Evolutionary conservation across 2,113 vertebrate genomes (phyloP).

Genomic region (Columba janthina): DNA sequence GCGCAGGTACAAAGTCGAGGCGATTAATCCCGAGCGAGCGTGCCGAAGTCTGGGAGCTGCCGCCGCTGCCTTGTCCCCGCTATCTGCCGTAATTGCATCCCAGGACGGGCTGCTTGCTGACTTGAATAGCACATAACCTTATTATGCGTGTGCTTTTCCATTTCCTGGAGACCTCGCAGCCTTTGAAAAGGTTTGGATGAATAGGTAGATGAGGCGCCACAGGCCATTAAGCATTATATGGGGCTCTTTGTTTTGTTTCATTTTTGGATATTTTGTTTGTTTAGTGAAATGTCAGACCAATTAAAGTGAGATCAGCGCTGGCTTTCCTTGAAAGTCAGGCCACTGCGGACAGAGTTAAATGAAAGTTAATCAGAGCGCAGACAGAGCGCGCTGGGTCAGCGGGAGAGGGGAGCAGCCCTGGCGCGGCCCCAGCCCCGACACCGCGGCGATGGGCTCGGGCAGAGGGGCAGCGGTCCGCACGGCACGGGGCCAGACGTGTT

Average conservation of each 20-base stretch:
- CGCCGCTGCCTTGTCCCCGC: background rate
- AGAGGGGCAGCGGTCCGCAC: background rate
- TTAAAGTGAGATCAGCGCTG: constrained; percentile 60
- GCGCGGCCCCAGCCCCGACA: fast-evolving
- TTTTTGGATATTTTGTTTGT: constrained; percentile 71
- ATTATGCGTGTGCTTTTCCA: constrained; percentile 41
- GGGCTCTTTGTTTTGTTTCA: constrained; percentile 70
- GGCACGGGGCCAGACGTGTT: background rate
- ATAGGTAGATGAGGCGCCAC: constrained; percentile 15
- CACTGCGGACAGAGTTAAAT: background rate
- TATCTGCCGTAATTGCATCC: constrained; percentile 4
- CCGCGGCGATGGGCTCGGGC: fast-evolving
- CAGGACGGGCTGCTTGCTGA: constrained; percentile 26
- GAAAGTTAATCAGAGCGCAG: background rate
- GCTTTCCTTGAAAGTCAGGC: constrained; percentile 17
- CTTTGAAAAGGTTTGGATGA: constrained; percentile 49
- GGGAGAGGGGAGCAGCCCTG: background rate
- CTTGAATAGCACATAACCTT: constrained; percentile 53
- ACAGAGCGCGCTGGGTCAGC: background rate
- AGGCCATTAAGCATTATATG: constrained; percentile 62
- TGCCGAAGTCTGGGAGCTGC: background rate
- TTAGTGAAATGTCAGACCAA: constrained; percentile 76
- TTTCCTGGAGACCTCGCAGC: constrained; percentile 8
- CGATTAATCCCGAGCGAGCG: background rate
- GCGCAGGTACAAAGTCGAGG: constrained; percentile 54